phyloP scores from a whole-genome alignment of 1,140 invertebrate genomes.

The Leucophenga varia region DNA sequence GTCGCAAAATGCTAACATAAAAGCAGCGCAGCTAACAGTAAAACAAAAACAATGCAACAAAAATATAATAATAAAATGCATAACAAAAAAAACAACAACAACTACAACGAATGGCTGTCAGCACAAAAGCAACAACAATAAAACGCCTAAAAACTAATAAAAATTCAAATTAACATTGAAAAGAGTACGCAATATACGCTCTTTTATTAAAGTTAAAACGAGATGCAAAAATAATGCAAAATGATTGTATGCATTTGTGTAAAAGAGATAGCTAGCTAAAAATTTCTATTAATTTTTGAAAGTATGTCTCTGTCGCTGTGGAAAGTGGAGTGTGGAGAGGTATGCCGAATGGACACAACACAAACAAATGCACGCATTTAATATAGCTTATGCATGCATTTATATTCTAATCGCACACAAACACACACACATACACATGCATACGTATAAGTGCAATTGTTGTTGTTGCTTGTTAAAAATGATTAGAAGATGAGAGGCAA shows the following conservation, averaged over 20 bases:
- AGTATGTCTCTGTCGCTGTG: conserved; percentile 13
- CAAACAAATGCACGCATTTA: too few relatives aligned
- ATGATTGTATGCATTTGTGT: conserved; percentile 10
- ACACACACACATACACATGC: too few relatives aligned
- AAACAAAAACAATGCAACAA: conserved; percentile 21
- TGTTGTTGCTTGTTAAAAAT: too few relatives aligned
- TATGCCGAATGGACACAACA: too few relatives aligned
- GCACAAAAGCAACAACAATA: conserved; percentile 33
- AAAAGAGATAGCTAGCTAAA: conserved; percentile 33
- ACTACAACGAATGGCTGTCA: conserved; percentile 8
- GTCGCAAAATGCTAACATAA: conserved; percentile 46
- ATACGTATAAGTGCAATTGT: too few relatives aligned
- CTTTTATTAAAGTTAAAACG: conserved; percentile 3
- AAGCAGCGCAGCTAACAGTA: conserved; percentile 8
- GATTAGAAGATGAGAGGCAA: too few relatives aligned
- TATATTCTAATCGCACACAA: too few relatives aligned
- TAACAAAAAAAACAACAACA: conserved; percentile 26
- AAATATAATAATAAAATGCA: conserved; percentile 49
- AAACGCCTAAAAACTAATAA: conserved; percentile 54
- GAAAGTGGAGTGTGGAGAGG: too few relatives aligned
- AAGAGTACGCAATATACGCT: conserved; percentile 12
- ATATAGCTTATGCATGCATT: too few relatives aligned
- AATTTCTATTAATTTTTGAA: conserved; percentile 55
- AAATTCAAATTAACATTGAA: conserved; percentile 54
- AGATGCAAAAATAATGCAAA: neutral